phyloP scores from a whole-genome alignment of 2,113 vertebrate genomes.

The Amblyopsis rosae region DNA sequence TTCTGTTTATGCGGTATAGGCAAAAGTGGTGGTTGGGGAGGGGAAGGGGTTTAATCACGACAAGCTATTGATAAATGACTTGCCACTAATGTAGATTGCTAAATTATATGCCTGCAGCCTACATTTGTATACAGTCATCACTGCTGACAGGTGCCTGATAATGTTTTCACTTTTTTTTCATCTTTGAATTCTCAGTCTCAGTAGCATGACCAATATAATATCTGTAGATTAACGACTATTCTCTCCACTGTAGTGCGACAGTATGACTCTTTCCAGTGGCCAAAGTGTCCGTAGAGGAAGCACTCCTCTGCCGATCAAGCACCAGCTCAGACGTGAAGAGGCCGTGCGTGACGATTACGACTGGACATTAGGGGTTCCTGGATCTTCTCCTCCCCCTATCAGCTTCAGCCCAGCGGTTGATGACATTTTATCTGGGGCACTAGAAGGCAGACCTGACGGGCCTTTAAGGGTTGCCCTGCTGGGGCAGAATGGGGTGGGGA shows the following conservation, averaged over 20 bases:
- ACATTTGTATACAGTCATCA: no score
- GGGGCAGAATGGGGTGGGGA: slow-evolving; percentile 88
- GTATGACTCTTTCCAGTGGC: slow-evolving; percentile 73
- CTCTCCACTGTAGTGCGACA: slow-evolving; percentile 57
- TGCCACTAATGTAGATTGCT: not conserved
- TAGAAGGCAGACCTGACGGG: slow-evolving; percentile 62
- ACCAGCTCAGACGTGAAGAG: slow-evolving; percentile 82
- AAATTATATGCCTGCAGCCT: no score
- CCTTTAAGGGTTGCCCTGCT: slow-evolving; percentile 78
- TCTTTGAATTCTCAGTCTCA: no score
- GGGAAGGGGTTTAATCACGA: not conserved
- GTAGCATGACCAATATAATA: not conserved
- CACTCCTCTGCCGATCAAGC: slow-evolving; percentile 86
- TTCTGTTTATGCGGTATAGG: no score
- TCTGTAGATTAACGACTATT: not conserved
- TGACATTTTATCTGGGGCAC: slow-evolving; percentile 53
- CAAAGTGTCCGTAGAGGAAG: slow-evolving; percentile 82
- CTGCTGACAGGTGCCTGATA: no score
- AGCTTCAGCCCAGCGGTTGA: slow-evolving; percentile 74
- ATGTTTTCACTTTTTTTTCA: not conserved
- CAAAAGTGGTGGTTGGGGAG: not conserved
- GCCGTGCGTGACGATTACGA: slow-evolving; percentile 85
- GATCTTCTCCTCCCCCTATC: slow-evolving; percentile 66
- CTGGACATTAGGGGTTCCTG: slow-evolving; percentile 74
- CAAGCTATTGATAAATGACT: slow-evolving; percentile 3